Evolutionary conservation across 2,113 vertebrate genomes (phyloP).

Genomic region (Protobothrops flavoviridis): DNA sequence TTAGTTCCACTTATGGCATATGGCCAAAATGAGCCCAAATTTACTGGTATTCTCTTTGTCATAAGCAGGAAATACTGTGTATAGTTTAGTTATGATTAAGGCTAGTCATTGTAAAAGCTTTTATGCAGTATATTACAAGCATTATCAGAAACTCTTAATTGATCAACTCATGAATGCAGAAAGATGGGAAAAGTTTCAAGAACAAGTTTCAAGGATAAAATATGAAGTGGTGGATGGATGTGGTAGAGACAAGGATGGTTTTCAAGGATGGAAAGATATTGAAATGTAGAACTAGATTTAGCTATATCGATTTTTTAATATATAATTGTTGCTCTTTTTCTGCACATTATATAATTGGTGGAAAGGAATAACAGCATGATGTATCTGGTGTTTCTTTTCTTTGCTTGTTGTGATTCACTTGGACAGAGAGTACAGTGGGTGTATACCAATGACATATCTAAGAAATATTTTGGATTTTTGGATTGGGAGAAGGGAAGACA

Average conservation of each 20-base stretch:
- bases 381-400: background rate
- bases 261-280: background rate
- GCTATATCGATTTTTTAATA: background rate
- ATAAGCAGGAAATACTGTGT: background rate
- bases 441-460: background rate
- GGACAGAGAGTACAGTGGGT: background rate
- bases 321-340: background rate
- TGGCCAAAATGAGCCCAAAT: background rate
- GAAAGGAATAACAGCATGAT: background rate
- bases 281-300: background rate
- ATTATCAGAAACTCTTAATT: background rate
- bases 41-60: background rate
- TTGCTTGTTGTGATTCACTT: background rate
- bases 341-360: background rate
- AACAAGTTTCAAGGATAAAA: background rate
- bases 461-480: background rate
- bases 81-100: background rate
- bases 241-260: background rate
- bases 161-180: background rate
- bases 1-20: too few relatives aligned
- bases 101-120: background rate
- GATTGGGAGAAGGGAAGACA: background rate
- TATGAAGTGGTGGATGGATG: background rate
- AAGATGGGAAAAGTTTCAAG: background rate
- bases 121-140: background rate